Conservation (phyloP, 2,888 invertebrate genomes). For the Caenorhabditis becei region DNA sequence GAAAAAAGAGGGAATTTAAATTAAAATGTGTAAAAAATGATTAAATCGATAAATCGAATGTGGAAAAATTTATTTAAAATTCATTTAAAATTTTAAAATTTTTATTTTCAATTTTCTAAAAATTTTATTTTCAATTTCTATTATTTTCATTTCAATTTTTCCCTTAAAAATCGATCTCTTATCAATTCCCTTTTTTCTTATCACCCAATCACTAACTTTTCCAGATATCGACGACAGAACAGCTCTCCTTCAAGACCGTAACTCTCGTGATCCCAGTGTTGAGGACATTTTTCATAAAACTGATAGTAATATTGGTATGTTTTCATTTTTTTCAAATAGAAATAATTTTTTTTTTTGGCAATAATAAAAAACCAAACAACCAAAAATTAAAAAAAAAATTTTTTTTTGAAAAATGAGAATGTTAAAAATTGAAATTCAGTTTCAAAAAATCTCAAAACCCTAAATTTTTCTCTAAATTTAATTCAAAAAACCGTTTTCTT, state of each 20-base stretch:
- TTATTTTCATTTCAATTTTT: no score
- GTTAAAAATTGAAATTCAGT: no score
- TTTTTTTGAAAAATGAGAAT: no score
- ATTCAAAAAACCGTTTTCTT: not conserved
- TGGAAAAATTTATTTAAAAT: not conserved
- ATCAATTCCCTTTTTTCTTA: no score
- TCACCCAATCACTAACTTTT: conserved; percentile 10
- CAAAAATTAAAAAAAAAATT: conserved; percentile 19
- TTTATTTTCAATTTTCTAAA: no score
- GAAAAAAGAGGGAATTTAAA: not conserved
- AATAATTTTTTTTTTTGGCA: no score
- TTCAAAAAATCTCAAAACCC: no score
- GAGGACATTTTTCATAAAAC: conserved; percentile 78
- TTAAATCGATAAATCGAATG: not conserved
- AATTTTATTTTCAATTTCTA: no score
- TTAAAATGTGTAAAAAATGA: not conserved
- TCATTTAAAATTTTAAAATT: not conserved
- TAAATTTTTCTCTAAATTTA: not conserved
- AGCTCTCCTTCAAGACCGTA: conserved; percentile 42
- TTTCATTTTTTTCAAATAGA: not conserved
- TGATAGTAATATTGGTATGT: conserved; percentile 75
- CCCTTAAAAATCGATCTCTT: no score
- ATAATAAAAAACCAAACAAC: no score
- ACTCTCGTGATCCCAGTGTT: conserved; percentile 67
- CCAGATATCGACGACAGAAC: conserved; percentile 60